A percentile compares a stretch with the other conserved stretches of the same genome.
Conservation (phyloP, 2,797 vertebrate genomes). For the Dendrocincla tyrannina region DNA sequence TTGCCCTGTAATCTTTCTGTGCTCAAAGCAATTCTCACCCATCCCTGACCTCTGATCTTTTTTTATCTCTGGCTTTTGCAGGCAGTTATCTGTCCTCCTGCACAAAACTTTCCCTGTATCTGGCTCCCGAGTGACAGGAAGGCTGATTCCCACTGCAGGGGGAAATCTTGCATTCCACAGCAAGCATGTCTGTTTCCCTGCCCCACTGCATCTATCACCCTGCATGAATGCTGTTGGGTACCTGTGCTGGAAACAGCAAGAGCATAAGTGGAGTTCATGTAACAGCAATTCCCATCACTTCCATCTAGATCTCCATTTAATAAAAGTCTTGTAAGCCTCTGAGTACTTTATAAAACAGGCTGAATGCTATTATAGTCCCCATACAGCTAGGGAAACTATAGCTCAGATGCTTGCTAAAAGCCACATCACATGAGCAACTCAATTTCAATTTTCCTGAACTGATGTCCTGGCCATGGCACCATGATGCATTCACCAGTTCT, state of each 20-base stretch:
- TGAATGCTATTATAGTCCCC: neutral
- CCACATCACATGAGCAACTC: neutral
- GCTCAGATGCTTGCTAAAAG: neutral
- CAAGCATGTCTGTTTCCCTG: rapidly evolving
- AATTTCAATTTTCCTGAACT: neutral
- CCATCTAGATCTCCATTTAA: neutral
- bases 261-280: rapidly evolving
- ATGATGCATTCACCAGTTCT: neutral
- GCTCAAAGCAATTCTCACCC: slow-evolving; percentile 2
- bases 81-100: neutral
- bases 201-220: neutral
- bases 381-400: neutral
- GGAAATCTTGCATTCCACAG: neutral
- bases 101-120: neutral
- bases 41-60: neutral
- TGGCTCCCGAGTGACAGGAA: neutral
- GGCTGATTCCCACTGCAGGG: neutral
- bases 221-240: rapidly evolving
- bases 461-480: neutral
- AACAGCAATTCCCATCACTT: neutral
- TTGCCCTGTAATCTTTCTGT: neutral
- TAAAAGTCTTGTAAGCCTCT: neutral
- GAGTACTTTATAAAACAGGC: neutral
- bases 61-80: neutral
- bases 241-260: neutral